Evolutionary conservation across 2,113 vertebrate genomes (phyloP).

Genomic region (Steatornis caripensis): DNA sequence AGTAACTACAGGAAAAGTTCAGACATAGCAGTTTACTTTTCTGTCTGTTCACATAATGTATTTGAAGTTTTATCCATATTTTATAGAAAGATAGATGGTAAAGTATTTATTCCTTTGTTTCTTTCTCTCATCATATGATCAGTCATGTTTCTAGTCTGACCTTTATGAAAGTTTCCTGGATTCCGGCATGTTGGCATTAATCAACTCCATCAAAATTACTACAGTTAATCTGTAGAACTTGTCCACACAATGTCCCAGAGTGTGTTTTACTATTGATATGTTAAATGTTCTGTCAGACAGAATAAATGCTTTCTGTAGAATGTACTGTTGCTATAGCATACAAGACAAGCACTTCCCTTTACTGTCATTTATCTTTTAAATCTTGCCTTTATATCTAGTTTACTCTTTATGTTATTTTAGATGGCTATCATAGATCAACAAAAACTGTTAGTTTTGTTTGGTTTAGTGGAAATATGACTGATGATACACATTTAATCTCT

Average conservation of each 20-base stretch:
- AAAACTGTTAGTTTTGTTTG: background rate
- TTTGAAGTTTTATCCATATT: background rate
- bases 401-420: background rate
- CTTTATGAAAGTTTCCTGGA: background rate
- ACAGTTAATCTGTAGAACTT: background rate
- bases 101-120: background rate
- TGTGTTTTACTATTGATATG: background rate
- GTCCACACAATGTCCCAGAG: background rate
- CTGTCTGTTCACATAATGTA: background rate
- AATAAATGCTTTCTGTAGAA: background rate
- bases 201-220: background rate
- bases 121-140: background rate
- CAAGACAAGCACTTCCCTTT: background rate
- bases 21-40: background rate
- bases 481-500: background rate
- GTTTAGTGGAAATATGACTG: background rate
- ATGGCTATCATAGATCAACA: background rate
- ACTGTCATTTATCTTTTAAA: background rate
- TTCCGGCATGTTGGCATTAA: background rate
- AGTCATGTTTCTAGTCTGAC: background rate
- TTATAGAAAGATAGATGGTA: background rate
- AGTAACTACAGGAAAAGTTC: background rate
- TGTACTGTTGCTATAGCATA: background rate
- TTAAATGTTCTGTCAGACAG: background rate
- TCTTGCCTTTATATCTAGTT: background rate